A percentile compares a stretch with the other conserved stretches of the same genome.
These are phyloP conservation scores for Gymnoscopelus braueri DNA, from an alignment of 2,797 vertebrate genomes.

Conservation along the genomic window DNA sequence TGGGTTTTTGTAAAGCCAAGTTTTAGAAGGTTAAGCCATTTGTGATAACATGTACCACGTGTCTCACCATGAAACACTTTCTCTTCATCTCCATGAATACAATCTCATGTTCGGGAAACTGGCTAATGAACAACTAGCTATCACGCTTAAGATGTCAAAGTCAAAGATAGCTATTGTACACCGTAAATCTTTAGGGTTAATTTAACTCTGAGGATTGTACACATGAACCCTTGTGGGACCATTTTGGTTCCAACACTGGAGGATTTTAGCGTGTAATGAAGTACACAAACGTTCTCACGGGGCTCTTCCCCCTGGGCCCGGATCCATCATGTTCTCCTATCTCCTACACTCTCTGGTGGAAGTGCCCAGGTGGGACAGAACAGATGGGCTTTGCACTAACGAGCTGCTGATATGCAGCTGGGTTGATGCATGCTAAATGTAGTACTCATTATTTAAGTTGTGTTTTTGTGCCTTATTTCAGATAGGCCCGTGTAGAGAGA, in stretches of 20 bases:
- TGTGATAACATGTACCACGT: not conserved
- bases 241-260: no score
- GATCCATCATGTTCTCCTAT: constrained; percentile 41
- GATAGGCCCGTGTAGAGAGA: no score
- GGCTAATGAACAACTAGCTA: constrained; percentile 39
- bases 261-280: no score
- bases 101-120: constrained; percentile 23
- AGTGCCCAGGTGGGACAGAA: constrained; percentile 69
- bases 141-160: constrained; percentile 33
- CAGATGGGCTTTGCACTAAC: constrained; percentile 73
- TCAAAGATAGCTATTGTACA: no score
- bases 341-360: constrained; percentile 28
- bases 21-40: not conserved
- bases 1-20: not conserved
- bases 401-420: constrained; percentile 26
- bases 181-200: no score
- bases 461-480: no score
- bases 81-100: constrained; percentile 6
- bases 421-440: constrained; percentile 41
- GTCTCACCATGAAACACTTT: constrained; percentile 21
- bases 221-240: no score
- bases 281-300: no score
- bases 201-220: no score
- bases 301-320: constrained; percentile 3
- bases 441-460: constrained; percentile 54